Percentiles rank a stretch among this genome's conserved stretches.
Conservation (phyloP, 2,797 vertebrate species). For the Trachurus trachurus region DNA sequence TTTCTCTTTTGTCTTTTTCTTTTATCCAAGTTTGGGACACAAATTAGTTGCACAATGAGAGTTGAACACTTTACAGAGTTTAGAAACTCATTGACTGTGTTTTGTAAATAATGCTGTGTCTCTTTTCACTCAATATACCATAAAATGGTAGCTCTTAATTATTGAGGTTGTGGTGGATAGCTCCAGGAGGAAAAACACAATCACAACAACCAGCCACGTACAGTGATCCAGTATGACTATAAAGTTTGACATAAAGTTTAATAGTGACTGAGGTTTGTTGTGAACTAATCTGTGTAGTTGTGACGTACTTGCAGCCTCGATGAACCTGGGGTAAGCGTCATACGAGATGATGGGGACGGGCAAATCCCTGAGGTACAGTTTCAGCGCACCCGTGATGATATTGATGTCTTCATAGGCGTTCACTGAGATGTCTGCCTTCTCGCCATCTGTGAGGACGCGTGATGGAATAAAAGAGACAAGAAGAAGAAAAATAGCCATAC, state of each 20-base stretch:
- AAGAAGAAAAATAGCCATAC: conserved; percentile 37
- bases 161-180: not conserved
- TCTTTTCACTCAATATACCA: not conserved
- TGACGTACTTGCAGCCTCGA: conserved; percentile 96
- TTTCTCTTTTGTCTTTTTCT: not conserved
- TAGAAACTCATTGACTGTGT: not conserved
- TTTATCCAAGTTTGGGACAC: not conserved
- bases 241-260: not conserved
- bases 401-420: conserved; percentile 99
- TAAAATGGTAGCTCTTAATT: not conserved
- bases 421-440: conserved; percentile 99
- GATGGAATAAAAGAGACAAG: conserved; percentile 45
- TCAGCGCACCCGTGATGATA: conserved; percentile 98
- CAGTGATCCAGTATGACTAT: not conserved
- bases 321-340: conserved; percentile 97
- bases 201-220: not conserved
- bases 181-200: not conserved
- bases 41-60: not conserved
- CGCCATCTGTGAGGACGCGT: conserved; percentile 90
- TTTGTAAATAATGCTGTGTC: not conserved
- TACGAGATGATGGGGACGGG: conserved; percentile 98
- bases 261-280: conserved; percentile 9
- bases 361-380: conserved; percentile 99
- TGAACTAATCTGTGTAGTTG: conserved; percentile 26
- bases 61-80: conserved; percentile 6